Evolutionary conservation across 2,888 invertebrate species (phyloP).

Genomic region (Melangyna quadrimaculata): DNA sequence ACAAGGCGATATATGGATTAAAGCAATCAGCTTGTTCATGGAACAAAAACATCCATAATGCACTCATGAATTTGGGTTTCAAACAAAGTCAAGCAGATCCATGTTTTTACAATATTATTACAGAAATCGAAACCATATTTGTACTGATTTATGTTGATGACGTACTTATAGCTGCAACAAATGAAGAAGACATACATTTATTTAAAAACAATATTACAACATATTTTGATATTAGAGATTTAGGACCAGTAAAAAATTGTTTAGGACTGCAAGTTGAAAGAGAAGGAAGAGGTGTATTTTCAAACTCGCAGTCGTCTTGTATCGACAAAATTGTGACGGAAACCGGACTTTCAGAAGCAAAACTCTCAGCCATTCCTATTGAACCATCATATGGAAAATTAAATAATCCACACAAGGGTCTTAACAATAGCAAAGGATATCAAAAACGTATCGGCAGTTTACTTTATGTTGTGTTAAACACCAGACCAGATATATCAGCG

Average conservation of each 20-base stretch:
- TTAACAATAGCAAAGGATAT: background rate
- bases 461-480: background rate
- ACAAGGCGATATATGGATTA: background rate
- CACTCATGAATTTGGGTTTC: background rate
- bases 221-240: no score
- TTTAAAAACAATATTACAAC: no score
- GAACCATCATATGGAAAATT: background rate
- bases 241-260: no score
- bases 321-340: no score
- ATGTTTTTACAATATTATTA: background rate
- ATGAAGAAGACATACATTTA: no score
- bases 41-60: background rate
- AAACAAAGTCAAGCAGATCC: background rate
- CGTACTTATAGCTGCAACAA: background rate
- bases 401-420: no score
- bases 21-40: background rate
- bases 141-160: background rate
- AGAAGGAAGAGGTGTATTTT: no score
- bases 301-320: no score
- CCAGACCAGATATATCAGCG: background rate
- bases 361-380: background rate
- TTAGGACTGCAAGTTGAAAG: no score
- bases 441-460: background rate
- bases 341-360: background rate
- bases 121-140: background rate